phyloP scores from a whole-genome alignment of 1,140 invertebrate genomes.

The Temnothorax curvispinosus region DNA sequence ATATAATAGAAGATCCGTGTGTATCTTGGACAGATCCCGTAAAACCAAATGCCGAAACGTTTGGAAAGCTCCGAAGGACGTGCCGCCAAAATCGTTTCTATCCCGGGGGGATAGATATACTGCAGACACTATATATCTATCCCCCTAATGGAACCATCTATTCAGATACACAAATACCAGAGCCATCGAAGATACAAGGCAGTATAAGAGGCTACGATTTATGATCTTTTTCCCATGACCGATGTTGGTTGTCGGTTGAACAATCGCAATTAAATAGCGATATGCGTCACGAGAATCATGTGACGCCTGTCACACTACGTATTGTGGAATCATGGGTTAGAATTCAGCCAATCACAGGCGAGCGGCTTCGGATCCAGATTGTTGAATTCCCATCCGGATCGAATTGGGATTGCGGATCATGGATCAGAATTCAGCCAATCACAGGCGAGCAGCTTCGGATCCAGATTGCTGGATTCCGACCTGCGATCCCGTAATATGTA shows the following conservation, averaged over 20 bases:
- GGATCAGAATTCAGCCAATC: too few relatives aligned
- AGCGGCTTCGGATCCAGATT: too few relatives aligned
- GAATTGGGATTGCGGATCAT: too few relatives aligned
- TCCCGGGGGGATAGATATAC: too few relatives aligned
- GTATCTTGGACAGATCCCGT: background rate
- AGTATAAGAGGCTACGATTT: background rate
- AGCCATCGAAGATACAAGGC: background rate
- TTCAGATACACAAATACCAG: background rate
- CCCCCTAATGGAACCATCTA: background rate
- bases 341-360: too few relatives aligned
- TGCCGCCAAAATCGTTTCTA: background rate
- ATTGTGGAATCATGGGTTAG: too few relatives aligned
- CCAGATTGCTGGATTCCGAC: too few relatives aligned
- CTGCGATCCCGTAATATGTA: too few relatives aligned
- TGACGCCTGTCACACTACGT: background rate
- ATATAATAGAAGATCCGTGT: constrained; percentile 58
- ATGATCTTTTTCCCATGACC: background rate
- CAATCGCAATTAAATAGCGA: background rate
- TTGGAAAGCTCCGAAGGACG: background rate
- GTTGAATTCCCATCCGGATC: too few relatives aligned
- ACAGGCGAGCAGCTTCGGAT: too few relatives aligned
- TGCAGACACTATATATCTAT: background rate
- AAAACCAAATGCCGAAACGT: background rate
- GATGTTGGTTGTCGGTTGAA: too few relatives aligned
- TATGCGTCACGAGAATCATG: too few relatives aligned